Conservation (phyloP, 2,888 invertebrate species). For the Agonum fuliginosum region DNA sequence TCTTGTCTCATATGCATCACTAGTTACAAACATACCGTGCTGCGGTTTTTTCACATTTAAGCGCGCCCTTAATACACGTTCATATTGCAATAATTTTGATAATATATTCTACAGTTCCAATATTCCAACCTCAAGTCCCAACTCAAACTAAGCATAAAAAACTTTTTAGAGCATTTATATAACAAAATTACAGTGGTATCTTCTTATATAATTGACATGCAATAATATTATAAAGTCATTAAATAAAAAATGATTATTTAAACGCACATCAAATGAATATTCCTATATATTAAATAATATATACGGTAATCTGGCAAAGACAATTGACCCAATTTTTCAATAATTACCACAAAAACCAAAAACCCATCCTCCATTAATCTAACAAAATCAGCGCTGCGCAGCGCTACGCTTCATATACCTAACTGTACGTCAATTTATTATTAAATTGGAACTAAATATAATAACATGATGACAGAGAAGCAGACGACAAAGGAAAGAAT, state of each 20-base stretch:
- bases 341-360: no score
- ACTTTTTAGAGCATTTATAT: not conserved
- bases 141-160: not conserved
- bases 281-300: no score
- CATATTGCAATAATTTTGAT: no score
- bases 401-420: slow-evolving; percentile 45
- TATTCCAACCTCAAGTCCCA: not conserved
- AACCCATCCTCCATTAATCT: not conserved
- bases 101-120: no score
- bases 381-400: not conserved
- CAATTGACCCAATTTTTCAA: not conserved
- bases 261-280: not conserved
- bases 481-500: slow-evolving; percentile 1
- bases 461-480: slow-evolving; percentile 38
- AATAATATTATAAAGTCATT: slow-evolving; percentile 2
- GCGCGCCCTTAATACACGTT: no score
- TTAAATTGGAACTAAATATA: slow-evolving; percentile 52
- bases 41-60: no score
- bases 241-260: slow-evolving; percentile 20
- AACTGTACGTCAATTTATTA: slow-evolving; percentile 49
- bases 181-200: not conserved
- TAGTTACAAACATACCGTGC: no score
- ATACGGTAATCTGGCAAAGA: not conserved
- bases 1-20: no score
- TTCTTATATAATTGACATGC: not conserved